Base-by-base conservation (phyloP, 2,888 invertebrate genomes). In the Drosophila longiperda region DNA sequence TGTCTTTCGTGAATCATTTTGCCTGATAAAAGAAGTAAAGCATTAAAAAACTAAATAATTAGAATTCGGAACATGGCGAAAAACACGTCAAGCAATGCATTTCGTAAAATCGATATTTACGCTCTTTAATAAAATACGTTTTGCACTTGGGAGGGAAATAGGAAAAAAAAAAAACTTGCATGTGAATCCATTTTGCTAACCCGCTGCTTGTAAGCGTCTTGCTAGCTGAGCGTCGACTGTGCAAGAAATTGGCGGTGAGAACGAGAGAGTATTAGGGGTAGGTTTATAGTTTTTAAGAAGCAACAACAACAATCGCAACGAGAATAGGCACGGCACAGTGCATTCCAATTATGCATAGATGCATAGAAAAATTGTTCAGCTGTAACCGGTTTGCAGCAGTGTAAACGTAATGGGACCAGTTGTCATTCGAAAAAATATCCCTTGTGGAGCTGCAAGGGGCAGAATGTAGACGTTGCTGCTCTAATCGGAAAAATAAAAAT, bases 41-140 rank as follows among this genome's bases (percentile, higher is more conserved):
- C n/a, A n/a, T n/a, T n/a, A n/a, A n/a, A n/a, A n/a, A n/a, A n/a
- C n/a, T n/a, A n/a, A n/a, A n/a, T n/a, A n/a, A n/a, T n/a, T n/a
- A n/a, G n/a, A n/a, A n/a, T n/a, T n/a, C n/a, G n/a, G n/a, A n/a
- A n/a, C n/a, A n/a, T n/a, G n/a, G n/a, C n/a, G n/a, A n/a, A n/a
- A n/a, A n/a, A n/a, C n/a, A n/a, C n/a, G n/a, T n/a, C n/a, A n/a
- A n/a, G n/a, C n/a, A n/a, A n/a, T n/a, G n/a, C n/a, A n/a, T 99
- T 99, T 93, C 95, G 99, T 75, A 99, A 98, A 94, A 98, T 99
- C 82, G 98, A 33, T 2, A n/a, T 23, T 3, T 23, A 26, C 15
- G 4, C 8, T 23, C 4, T 15, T 45, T 45, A 6, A 36, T 17
- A 8, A 20, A 29, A 45, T 23, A 8, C 23, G 8, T 23, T 29